Conservation (phyloP, 1,140 invertebrate genomes). For the Drosophila pectinifera region DNA sequence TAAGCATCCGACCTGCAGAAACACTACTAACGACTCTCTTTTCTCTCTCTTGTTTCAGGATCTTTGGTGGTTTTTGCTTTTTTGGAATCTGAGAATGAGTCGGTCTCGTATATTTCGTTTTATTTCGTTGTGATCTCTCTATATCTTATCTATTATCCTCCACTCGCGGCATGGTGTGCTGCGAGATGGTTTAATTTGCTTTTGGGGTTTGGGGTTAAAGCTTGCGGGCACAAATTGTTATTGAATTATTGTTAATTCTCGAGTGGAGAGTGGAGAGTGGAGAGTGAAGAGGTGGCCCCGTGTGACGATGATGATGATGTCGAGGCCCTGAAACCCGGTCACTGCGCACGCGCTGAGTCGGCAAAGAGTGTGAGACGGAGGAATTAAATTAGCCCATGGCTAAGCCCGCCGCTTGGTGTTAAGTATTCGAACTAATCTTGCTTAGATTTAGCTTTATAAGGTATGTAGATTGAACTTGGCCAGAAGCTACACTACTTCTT, state of each 20-base stretch:
- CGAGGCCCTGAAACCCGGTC: constrained; percentile 1
- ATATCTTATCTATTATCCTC: constrained; percentile 6
- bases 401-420: constrained; percentile 55
- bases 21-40: constrained; percentile 84
- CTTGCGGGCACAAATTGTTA: not conserved
- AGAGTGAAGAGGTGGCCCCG: not conserved
- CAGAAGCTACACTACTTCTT: constrained; percentile 29
- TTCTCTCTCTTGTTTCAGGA: constrained; percentile 57
- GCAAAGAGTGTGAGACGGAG: constrained; percentile 5
- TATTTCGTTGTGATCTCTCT: constrained; percentile 42
- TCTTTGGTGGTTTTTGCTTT: constrained; percentile 75
- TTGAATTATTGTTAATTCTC: constrained; percentile 1
- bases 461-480: constrained; percentile 70
- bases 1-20: constrained; percentile 87
- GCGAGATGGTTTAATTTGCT: constrained; percentile 38
- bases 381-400: too few species aligned
- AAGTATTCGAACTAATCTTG: constrained; percentile 61
- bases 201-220: constrained; percentile 19
- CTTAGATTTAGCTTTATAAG: constrained; percentile 69
- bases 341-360: constrained; percentile 64
- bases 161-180: not conserved
- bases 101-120: constrained; percentile 36
- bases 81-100: constrained; percentile 12
- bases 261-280: too few species aligned
- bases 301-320: not conserved